Evolutionary conservation across 2,797 vertebrate genomes (phyloP).

Genomic region (Ibycter americanus): DNA sequence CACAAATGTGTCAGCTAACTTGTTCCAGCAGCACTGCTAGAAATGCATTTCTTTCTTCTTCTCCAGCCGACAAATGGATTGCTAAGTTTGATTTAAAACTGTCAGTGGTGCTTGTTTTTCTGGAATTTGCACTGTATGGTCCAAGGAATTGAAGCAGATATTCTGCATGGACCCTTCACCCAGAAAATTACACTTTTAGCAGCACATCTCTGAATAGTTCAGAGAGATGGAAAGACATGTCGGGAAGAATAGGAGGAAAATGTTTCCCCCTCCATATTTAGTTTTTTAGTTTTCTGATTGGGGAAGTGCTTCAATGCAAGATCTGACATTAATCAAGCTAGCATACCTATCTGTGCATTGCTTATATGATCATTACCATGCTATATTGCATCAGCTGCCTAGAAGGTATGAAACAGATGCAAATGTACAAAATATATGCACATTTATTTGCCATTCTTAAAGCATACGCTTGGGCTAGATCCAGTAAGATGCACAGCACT

Average conservation of each 20-base stretch:
- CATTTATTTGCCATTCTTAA: background rate
- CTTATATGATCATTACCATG: background rate
- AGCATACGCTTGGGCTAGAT: background rate
- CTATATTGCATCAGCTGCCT: background rate
- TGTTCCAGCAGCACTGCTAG: background rate
- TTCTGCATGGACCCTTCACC: background rate
- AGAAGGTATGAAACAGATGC: background rate
- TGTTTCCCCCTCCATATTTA: background rate
- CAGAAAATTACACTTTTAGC: background rate
- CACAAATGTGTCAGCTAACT: background rate
- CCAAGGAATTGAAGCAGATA: background rate
- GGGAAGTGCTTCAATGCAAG: background rate
- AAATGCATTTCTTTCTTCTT: background rate
- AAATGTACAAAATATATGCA: conserved; percentile 17
- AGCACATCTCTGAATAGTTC: background rate
- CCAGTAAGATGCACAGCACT: background rate
- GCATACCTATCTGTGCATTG: background rate
- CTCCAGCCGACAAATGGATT: background rate
- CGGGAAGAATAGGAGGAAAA: background rate
- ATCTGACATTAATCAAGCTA: background rate
- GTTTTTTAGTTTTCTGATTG: background rate
- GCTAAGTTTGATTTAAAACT: background rate
- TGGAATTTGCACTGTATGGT: background rate
- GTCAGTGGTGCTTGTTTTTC: background rate
- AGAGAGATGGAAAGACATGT: background rate